Conservation (phyloP, 2,888 invertebrate species). For the Chymomyza fuscimana region DNA sequence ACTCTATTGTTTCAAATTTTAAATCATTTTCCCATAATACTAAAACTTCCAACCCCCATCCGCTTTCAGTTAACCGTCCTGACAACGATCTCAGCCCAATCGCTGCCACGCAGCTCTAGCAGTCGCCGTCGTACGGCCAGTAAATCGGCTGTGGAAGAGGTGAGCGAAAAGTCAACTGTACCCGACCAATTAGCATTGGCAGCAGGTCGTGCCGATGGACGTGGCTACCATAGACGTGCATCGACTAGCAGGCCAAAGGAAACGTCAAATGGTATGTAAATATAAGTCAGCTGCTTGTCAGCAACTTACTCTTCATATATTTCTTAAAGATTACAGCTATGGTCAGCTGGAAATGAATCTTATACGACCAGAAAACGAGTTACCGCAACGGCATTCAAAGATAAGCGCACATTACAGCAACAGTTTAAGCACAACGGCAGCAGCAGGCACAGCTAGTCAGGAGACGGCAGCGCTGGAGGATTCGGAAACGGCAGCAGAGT, state of each 20-base stretch:
- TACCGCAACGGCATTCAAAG: conserved; percentile 44
- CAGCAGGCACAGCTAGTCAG: conserved; percentile 36
- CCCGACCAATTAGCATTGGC: conserved; percentile 76
- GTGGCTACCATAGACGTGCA: conserved; percentile 60
- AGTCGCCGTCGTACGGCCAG: conserved; percentile 65
- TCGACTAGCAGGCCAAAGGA: conserved; percentile 51
- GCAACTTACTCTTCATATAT: neutral
- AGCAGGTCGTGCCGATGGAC: conserved; percentile 64
- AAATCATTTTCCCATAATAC: neutral
- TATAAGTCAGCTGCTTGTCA: neutral
- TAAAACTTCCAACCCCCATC: neutral
- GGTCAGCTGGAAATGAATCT: conserved; percentile 76
- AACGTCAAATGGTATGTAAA: neutral
- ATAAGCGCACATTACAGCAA: conserved; percentile 39
- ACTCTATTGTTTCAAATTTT: no score
- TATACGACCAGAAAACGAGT: conserved; percentile 70
- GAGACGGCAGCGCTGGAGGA: conserved; percentile 63
- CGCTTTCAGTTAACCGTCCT: neutral
- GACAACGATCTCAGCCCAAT: conserved; percentile 16
- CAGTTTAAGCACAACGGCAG: conserved; percentile 36
- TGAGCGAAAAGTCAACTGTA: conserved; percentile 55
- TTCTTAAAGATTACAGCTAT: conserved; percentile 55
- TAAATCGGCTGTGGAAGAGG: conserved; percentile 55
- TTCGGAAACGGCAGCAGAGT: conserved; percentile 77
- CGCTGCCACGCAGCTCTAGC: conserved; percentile 50